Conservation (phyloP, 2,888 invertebrate species). For the Oligia strigilis region DNA sequence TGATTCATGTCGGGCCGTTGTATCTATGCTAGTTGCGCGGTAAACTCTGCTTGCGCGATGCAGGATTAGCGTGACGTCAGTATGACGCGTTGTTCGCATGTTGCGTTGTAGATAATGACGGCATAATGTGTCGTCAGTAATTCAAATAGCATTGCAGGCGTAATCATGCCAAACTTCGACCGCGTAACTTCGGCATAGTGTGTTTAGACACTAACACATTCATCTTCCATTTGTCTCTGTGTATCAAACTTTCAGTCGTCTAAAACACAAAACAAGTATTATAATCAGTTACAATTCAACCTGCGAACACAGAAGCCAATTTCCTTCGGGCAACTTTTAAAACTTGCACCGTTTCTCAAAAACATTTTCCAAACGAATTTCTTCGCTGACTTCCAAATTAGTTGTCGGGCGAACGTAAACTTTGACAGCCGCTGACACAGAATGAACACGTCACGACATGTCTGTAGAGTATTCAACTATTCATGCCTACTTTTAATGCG, state of each 20-base stretch:
- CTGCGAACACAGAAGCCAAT: slow-evolving; percentile 49
- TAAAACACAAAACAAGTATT: slow-evolving; percentile 37
- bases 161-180: too few relatives aligned
- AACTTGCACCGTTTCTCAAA: slow-evolving; percentile 47
- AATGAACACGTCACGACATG: slow-evolving; percentile 53
- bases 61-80: too few relatives aligned
- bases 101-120: too few relatives aligned
- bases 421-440: slow-evolving; percentile 60
- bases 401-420: slow-evolving; percentile 44
- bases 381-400: slow-evolving; percentile 59
- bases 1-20: too few relatives aligned
- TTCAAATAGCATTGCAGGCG: too few relatives aligned
- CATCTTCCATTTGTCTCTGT: slow-evolving; percentile 33
- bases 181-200: too few relatives aligned
- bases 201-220: neutral
- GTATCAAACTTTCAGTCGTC: slow-evolving; percentile 13
- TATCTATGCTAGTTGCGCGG: too few relatives aligned
- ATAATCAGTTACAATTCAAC: slow-evolving; percentile 52
- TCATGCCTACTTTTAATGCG: slow-evolving; percentile 33
- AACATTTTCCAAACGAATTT: slow-evolving; percentile 57
- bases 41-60: too few relatives aligned
- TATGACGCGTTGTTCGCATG: too few relatives aligned
- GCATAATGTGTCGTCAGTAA: too few relatives aligned
- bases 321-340: slow-evolving; percentile 46
- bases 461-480: slow-evolving; percentile 44